phyloP scores from a whole-genome alignment of 2,888 invertebrate species.

The Rotaria sp. region DNA sequence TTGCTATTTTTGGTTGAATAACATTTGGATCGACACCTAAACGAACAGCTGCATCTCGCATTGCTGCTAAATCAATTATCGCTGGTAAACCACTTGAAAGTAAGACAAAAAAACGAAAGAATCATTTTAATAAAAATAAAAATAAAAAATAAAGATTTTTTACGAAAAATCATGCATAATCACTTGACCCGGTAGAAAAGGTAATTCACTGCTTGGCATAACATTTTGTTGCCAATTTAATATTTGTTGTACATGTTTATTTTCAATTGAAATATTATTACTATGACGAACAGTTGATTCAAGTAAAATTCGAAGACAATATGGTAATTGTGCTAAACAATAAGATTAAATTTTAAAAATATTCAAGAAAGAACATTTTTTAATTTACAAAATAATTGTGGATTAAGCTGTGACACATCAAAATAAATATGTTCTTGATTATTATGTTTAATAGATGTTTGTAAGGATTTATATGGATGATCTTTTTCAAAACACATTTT shows the following conservation, averaged over 20 bases:
- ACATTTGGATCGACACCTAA: conserved; percentile 80
- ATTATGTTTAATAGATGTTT: conserved; percentile 32
- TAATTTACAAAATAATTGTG: conserved; percentile 42
- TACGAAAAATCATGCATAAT: conserved; percentile 75
- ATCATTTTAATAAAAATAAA: background rate
- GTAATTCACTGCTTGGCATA: conserved; percentile 72
- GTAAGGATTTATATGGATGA: conserved; percentile 34
- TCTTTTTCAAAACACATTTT: conserved; percentile 30
- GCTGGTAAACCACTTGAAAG: conserved; percentile 84
- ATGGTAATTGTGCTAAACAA: conserved; percentile 65
- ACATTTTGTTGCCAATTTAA: conserved; percentile 78
- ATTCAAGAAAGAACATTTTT: background rate
- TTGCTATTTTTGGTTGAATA: conserved; percentile 93
- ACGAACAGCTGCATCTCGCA: conserved; percentile 83
- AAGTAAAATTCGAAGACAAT: conserved; percentile 78
- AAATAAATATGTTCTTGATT: conserved; percentile 36
- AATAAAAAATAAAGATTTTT: conserved; percentile 41
- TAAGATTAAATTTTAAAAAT: background rate
- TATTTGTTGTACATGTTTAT: conserved; percentile 75
- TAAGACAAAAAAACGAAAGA: background rate
- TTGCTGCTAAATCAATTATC: conserved; percentile 95
- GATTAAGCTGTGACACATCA: conserved; percentile 38
- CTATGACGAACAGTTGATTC: conserved; percentile 93
- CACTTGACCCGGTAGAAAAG: conserved; percentile 89
- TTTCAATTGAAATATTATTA: conserved; percentile 77